A percentile compares a stretch with the other conserved stretches of the same genome.
Evolutionary conservation across 30 jellyfish, hydroid and myxozoan species (phyloP).

Genomic region (Cassiopea andromeda): DNA sequence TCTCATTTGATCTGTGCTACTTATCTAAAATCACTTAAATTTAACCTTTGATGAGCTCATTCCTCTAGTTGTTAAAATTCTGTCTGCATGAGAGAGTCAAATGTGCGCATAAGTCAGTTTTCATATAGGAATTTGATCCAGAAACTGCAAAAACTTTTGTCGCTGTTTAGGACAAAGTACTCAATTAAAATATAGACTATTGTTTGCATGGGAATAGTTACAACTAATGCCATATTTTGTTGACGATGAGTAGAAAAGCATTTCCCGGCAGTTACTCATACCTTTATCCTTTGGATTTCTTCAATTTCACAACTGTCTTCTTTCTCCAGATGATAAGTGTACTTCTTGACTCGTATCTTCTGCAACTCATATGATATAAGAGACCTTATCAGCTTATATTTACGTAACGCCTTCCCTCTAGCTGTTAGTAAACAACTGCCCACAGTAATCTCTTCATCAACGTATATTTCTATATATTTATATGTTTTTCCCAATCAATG

Average conservation of each 20-base stretch:
- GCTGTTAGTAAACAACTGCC: conserved; percentile 18
- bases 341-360: not conserved
- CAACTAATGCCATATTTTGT: not conserved
- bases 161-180: not conserved
- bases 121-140: not conserved
- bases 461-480: not conserved
- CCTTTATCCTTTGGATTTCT: not conserved
- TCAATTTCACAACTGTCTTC: not conserved
- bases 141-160: not conserved
- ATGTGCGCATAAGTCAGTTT: too few species aligned
- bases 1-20: too few species aligned
- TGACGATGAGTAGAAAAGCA: not conserved
- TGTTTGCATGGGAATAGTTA: not conserved
- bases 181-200: not conserved
- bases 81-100: too few species aligned
- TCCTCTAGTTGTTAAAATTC: too few species aligned
- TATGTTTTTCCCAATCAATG: not conserved
- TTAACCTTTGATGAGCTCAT: too few species aligned
- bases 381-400: not conserved
- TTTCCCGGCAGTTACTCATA: not conserved
- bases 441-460: not conserved
- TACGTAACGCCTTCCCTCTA: not conserved
- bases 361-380: not conserved
- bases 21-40: too few species aligned
- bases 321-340: not conserved